Base-by-base conservation (phyloP, 2,113 vertebrate species). In the Myodes glareolus region DNA sequence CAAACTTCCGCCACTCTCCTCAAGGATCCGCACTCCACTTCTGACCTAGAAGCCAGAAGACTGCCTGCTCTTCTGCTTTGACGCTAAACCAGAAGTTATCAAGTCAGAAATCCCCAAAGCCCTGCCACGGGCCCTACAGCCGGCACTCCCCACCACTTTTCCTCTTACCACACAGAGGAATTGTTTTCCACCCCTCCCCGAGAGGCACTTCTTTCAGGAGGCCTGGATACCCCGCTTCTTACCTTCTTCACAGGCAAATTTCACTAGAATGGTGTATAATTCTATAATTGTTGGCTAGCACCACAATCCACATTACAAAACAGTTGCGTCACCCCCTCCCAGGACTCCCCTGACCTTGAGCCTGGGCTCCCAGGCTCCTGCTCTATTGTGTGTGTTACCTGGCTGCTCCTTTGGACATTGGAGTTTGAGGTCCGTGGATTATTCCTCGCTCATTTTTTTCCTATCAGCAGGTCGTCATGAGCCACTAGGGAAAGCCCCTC, bases 361-460 rank as follows among this genome's bases (percentile, higher is more conserved):
- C n/a, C 72, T 73, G n/a, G 9, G 8, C 3, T 1, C 72, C n/a
- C n/a, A 23, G 72, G 4, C 39, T 81, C 14, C 27, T 76, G 50
- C 47, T 19, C 33, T 13, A 33, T 7, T 67, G 55, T 33, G 78
- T 47, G 58, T 63, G 63, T 58, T 55, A 68, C 58, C 33, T 33
- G 31, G 36, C 36, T 67, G 29, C 21, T 7, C 63, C n/a, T 8
- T 65, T 14, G n/a, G 73, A 67, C 31, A 67, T 58, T 33, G 88
- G 65, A 87, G 17, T 91, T 47, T 58, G n/a, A 75, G 45, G 55
- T 65, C 3, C 67, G 52, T 39, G n/a, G 25, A 39, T 81, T 75
- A 87, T 81, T 88, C 25, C 19, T 96, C 58, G 81, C 55, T 73
- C 36, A 63, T 52, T 80, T 78, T 47, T 80, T 93, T 91, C 29